Conservation (phyloP, 2,888 invertebrate species). For the Euclidia mi region DNA sequence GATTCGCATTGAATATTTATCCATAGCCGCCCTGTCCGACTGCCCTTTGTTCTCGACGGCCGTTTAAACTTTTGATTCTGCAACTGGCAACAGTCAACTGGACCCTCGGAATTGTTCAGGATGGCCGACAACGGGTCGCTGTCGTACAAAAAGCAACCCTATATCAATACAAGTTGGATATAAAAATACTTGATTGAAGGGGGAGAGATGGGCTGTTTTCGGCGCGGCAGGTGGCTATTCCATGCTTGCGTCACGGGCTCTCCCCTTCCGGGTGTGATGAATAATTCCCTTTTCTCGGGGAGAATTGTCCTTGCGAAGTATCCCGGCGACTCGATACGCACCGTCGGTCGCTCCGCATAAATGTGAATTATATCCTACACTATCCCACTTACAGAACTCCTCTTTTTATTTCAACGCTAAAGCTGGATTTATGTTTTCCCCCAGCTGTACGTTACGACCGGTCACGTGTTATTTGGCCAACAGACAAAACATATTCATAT, state of each 20-base stretch:
- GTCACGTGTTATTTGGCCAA: slow-evolving; percentile 66
- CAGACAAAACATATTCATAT: slow-evolving; percentile 55
- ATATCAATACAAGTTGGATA: slow-evolving; percentile 34
- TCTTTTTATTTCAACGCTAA: slow-evolving; percentile 85
- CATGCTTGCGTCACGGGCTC: slow-evolving; percentile 88
- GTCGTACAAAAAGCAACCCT: slow-evolving; percentile 56
- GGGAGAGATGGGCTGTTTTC: slow-evolving; percentile 64
- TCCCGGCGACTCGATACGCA: slow-evolving; percentile 87
- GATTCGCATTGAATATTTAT: slow-evolving; percentile 90
- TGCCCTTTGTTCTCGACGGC: slow-evolving; percentile 87
- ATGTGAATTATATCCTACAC: slow-evolving; percentile 88
- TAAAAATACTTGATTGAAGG: slow-evolving; percentile 26
- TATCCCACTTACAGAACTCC: slow-evolving; percentile 84
- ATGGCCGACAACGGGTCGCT: slow-evolving; percentile 51
- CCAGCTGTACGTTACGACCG: slow-evolving; percentile 74
- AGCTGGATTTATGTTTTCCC: slow-evolving; percentile 81
- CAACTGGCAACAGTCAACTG: slow-evolving; percentile 89
- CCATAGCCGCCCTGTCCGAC: slow-evolving; percentile 82
- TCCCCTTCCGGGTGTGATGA: slow-evolving; percentile 90
- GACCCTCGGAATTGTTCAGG: slow-evolving; percentile 82
- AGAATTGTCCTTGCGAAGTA: slow-evolving; percentile 88
- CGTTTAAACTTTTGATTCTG: slow-evolving; percentile 90
- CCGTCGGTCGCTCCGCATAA: slow-evolving; percentile 85
- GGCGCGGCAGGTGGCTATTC: slow-evolving; percentile 80
- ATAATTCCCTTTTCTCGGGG: slow-evolving; percentile 89